A percentile compares a stretch with the other conserved stretches of the same genome.
Evolutionary conservation across 2,113 vertebrate genomes (phyloP).

Genomic region (Gambusia affinis): DNA sequence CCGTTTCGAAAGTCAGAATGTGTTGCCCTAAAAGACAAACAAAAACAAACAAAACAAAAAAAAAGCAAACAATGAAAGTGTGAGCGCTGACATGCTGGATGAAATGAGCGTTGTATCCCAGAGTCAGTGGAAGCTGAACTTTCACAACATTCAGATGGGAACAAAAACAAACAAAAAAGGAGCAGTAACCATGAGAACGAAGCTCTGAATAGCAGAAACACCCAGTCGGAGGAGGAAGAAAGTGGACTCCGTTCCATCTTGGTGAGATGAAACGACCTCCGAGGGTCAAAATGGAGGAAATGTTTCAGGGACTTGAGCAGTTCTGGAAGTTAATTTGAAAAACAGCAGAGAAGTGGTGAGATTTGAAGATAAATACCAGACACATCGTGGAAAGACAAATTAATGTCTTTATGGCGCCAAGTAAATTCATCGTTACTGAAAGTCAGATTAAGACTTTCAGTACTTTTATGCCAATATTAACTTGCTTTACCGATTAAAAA

Average conservation of each 20-base stretch:
- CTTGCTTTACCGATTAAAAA: too few species aligned
- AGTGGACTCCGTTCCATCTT: not conserved
- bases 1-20: not conserved
- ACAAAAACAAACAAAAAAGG: not conserved
- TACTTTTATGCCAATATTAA: not conserved
- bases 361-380: too few species aligned
- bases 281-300: not conserved
- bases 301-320: not conserved
- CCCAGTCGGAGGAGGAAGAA: not conserved
- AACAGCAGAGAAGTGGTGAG: not conserved
- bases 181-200: conserved; percentile 4
- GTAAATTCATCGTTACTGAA: not conserved
- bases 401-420: not conserved
- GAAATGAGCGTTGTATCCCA: not conserved
- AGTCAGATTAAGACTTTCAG: not conserved
- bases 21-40: not conserved
- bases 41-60: not conserved
- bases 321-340: not conserved
- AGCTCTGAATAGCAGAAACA: not conserved
- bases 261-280: not conserved
- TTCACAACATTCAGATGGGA: not conserved
- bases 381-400: too few species aligned
- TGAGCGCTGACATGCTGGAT: not conserved
- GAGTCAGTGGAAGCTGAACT: not conserved
- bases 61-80: not conserved